Conservation (phyloP, 2,888 invertebrate species). For the Seira musarum region DNA sequence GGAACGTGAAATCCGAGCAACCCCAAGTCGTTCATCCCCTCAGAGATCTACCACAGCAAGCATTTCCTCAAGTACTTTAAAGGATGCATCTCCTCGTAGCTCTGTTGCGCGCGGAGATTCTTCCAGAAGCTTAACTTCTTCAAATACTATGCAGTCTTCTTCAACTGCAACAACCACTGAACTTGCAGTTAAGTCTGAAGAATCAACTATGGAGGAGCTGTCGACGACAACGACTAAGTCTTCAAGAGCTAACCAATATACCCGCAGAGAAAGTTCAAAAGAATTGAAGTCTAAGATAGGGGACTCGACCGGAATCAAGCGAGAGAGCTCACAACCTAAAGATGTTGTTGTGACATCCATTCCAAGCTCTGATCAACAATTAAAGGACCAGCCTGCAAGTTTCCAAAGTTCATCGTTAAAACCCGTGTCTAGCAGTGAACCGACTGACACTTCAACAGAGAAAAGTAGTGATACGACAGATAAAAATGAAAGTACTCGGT, state of each 20-base stretch:
- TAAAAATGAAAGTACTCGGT: neutral
- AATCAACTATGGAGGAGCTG: slow-evolving; percentile 34
- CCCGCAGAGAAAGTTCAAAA: slow-evolving; percentile 45
- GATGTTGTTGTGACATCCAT: neutral
- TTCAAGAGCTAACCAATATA: slow-evolving; percentile 28
- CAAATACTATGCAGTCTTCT: neutral
- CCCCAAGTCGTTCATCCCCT: neutral
- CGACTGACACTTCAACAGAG: too few relatives aligned
- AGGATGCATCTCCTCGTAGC: neutral
- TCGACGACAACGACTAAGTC: slow-evolving; percentile 1
- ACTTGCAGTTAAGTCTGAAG: slow-evolving; percentile 9
- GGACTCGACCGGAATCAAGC: slow-evolving; percentile 5
- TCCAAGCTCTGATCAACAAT: neutral
- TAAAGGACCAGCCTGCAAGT: neutral
- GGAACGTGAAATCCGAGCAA: neutral
- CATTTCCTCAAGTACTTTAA: too few relatives aligned
- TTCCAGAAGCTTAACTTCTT: slow-evolving; percentile 24
- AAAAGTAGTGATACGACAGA: neutral
- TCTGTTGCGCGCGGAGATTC: slow-evolving; percentile 37
- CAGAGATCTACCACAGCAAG: neutral
- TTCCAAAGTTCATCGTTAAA: neutral
- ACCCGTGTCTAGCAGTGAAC: neutral
- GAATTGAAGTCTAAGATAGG: slow-evolving; percentile 42
- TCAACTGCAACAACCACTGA: slow-evolving; percentile 1
- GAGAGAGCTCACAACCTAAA: neutral